phyloP scores from a whole-genome alignment of 2,797 vertebrate species.

The Phrynocephalus forsythii region DNA sequence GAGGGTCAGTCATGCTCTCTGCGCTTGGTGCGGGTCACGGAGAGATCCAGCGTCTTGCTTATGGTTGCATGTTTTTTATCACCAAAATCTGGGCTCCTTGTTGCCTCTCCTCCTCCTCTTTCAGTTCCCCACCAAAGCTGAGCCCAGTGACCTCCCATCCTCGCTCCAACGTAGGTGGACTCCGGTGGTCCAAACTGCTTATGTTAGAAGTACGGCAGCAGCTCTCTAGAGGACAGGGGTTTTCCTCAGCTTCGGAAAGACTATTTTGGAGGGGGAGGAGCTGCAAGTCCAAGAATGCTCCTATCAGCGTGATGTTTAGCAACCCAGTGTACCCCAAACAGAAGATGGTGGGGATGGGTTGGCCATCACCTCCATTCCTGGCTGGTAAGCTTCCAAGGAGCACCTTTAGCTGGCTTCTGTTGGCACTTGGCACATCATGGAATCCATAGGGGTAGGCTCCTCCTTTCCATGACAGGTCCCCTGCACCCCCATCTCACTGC shows the following conservation, averaged over 20 bases:
- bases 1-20: conserved; percentile 23
- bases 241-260: background rate
- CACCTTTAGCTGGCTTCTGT: background rate
- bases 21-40: rapidly evolving
- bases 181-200: conserved; percentile 33
- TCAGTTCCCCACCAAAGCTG: conserved; percentile 46
- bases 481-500: too few species aligned
- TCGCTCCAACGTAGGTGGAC: conserved; percentile 24
- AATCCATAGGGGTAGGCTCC: too few species aligned
- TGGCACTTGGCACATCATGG: background rate
- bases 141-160: conserved; percentile 45
- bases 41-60: background rate
- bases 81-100: background rate
- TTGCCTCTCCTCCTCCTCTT: conserved; percentile 36
- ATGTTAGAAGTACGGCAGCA: conserved; percentile 25
- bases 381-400: background rate
- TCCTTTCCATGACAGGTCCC: too few species aligned
- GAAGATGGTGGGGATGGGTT: background rate
- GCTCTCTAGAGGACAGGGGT: conserved; percentile 45
- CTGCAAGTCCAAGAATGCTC: too few species aligned
- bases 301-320: too few species aligned
- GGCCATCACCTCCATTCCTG: background rate
- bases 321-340: too few species aligned
- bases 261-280: too few species aligned
- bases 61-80: conserved; percentile 55